Conservation (phyloP, 2,113 vertebrate species). For the Sclerurus mexicanus region DNA sequence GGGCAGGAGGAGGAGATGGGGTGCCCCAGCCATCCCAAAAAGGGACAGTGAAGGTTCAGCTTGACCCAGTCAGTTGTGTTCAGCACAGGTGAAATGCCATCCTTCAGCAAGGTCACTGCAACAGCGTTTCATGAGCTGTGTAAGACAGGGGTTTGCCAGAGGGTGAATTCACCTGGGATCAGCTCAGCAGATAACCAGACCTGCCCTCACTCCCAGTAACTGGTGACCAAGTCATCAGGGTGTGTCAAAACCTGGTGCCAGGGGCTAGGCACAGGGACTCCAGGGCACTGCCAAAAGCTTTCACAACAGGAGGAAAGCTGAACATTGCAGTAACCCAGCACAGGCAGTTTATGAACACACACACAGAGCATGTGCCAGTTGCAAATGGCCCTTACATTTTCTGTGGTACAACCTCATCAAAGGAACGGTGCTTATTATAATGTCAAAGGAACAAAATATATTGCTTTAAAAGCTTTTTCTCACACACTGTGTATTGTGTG, state of each 20-base stretch:
- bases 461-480: background rate
- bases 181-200: background rate
- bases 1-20: background rate
- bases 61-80: accelerated
- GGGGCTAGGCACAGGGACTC: background rate
- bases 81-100: background rate
- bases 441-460: background rate
- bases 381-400: background rate
- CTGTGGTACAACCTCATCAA: background rate
- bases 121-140: background rate
- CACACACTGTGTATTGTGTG: accelerated
- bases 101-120: background rate
- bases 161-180: background rate
- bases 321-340: background rate
- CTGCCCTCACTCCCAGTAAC: background rate
- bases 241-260: background rate
- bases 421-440: background rate
- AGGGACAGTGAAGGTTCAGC: background rate
- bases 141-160: background rate
- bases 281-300: background rate
- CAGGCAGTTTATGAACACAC: background rate
- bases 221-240: background rate
- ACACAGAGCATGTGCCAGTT: background rate
- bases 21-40: background rate
- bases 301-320: background rate